A percentile compares a stretch with the other conserved stretches of the same genome.
phyloP scores from a whole-genome alignment of 1,140 invertebrate genomes.

The Drosophila lini region DNA sequence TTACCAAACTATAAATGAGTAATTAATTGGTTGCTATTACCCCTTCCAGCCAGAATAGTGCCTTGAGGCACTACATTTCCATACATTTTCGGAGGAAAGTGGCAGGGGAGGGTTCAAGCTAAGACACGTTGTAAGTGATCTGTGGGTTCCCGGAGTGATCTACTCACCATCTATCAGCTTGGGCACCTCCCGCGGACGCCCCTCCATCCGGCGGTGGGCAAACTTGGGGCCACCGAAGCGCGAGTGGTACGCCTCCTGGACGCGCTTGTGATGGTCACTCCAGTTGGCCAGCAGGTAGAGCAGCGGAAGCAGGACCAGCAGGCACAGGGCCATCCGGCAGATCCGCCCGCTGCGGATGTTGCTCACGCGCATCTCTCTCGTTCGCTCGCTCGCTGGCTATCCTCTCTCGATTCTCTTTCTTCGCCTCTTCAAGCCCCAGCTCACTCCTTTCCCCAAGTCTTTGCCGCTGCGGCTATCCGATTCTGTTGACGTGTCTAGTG shows the following conservation, averaged over 20 bases:
- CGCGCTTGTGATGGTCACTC: slow-evolving; percentile 79
- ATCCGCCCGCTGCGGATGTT: slow-evolving; percentile 84
- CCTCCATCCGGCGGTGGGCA: slow-evolving; percentile 69
- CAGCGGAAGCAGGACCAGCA: slow-evolving; percentile 79
- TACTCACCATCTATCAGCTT: slow-evolving; percentile 77
- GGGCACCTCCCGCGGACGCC: slow-evolving; percentile 71
- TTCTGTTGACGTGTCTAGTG: slow-evolving; percentile 69
- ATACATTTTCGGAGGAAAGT: not conserved
- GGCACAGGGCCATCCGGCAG: slow-evolving; percentile 73
- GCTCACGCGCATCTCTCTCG: slow-evolving; percentile 74
- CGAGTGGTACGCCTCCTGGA: slow-evolving; percentile 69
- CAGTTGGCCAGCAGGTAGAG: slow-evolving; percentile 84
- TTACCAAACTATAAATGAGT: not conserved
- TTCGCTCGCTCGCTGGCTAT: not conserved
- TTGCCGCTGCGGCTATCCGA: slow-evolving; percentile 7
- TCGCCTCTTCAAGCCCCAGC: not conserved
- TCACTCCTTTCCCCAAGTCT: not conserved
- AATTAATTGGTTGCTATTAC: not conserved
- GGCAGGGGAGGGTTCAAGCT: not conserved
- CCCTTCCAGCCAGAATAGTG: not conserved
- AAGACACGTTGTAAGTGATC: not conserved
- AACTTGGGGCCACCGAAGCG: slow-evolving; percentile 69
- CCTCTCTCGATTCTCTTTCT: not conserved
- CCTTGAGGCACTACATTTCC: not conserved
- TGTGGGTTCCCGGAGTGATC: not conserved